phyloP scores from a whole-genome alignment of 2,113 vertebrate genomes.

The Cygnus atratus region DNA sequence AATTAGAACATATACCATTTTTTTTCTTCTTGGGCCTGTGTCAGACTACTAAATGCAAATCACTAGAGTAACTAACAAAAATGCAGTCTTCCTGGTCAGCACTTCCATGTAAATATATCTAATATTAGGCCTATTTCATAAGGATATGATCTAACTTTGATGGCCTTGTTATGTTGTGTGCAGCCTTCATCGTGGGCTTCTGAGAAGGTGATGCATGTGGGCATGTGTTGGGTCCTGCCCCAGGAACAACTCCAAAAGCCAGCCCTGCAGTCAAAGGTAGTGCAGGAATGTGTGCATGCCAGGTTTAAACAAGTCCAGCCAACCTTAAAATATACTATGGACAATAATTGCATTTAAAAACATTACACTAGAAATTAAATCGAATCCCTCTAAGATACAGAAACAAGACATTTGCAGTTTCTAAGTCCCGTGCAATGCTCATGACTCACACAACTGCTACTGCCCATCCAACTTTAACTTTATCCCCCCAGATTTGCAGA shows the following conservation, averaged over 20 bases:
- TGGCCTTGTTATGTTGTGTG: fast-evolving
- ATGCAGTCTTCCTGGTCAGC: background rate
- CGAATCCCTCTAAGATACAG: background rate
- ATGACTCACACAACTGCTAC: background rate
- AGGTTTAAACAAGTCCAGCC: background rate
- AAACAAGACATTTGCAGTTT: background rate
- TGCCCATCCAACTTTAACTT: background rate
- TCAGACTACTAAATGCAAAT: background rate
- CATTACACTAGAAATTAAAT: background rate
- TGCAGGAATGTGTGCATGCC: background rate
- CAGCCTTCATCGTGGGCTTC: background rate
- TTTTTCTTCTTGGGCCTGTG: background rate
- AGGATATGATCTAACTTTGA: background rate
- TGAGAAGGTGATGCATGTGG: background rate
- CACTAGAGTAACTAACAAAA: background rate
- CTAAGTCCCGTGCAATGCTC: background rate
- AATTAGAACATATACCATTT: background rate
- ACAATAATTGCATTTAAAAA: background rate
- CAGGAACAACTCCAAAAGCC: background rate
- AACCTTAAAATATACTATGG: background rate
- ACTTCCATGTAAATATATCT: background rate
- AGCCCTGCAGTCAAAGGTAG: background rate
- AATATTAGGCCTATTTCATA: background rate
- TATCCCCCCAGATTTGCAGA: background rate
- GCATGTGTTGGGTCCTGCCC: background rate